phyloP scores from a whole-genome alignment of 1,140 invertebrate species.

The Aphis gossypii region DNA sequence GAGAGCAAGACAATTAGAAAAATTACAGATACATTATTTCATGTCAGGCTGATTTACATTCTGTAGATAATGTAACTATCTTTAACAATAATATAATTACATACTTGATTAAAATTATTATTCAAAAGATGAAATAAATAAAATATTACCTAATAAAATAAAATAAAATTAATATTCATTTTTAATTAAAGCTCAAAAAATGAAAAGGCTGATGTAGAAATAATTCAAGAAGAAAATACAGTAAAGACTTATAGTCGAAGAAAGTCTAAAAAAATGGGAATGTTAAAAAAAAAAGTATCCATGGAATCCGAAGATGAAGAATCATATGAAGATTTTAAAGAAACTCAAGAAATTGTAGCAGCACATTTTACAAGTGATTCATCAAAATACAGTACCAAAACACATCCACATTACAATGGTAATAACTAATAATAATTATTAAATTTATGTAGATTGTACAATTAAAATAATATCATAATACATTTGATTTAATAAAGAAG shows the following conservation, averaged over 20 bases:
- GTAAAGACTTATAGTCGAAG: neutral
- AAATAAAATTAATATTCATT: neutral
- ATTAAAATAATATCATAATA: neutral
- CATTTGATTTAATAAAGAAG: neutral
- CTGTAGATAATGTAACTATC: neutral
- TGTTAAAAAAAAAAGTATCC: neutral
- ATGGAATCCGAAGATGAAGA: constrained; percentile 20
- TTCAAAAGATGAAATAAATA: neutral
- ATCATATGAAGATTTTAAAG: neutral
- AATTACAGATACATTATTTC: neutral
- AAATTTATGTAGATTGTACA: neutral
- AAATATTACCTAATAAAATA: neutral
- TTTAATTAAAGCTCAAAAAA: constrained; percentile 18
- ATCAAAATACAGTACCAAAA: constrained; percentile 49
- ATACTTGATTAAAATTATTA: neutral
- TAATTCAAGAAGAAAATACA: neutral
- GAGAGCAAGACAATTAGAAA: neutral
- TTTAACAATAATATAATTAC: neutral
- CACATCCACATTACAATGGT: constrained; percentile 57
- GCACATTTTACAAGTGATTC: constrained; percentile 59
- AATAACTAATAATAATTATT: neutral
- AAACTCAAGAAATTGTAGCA: neutral
- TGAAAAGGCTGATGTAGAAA: neutral
- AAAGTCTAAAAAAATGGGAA: neutral
- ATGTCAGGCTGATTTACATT: neutral